These are phyloP conservation scores for Zoanthus sansibaricus DNA, from an alignment of 92 coral and sea anemone genomes.

Conservation along the genomic window DNA sequence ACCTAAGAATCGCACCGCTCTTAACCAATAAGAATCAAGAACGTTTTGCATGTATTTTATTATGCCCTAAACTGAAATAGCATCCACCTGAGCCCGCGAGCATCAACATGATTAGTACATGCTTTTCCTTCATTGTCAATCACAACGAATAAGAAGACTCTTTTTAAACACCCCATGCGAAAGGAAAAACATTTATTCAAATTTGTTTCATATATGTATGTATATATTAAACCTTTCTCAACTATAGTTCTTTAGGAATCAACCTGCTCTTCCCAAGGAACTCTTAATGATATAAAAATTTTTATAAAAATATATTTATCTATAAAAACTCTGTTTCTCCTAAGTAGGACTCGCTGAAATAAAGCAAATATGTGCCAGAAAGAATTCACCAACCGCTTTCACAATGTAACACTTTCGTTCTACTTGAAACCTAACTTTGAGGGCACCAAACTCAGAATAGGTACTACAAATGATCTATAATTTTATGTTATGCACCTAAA, in stretches of 20 bases:
- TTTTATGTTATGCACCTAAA: background rate
- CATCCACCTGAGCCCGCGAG: too few species aligned
- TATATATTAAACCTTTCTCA: slow-evolving; percentile 78
- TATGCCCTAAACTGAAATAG: too few species aligned
- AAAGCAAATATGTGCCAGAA: background rate
- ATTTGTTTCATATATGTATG: slow-evolving; percentile 51
- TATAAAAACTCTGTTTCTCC: slow-evolving; percentile 71
- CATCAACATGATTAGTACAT: too few species aligned
- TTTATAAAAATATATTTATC: slow-evolving; percentile 88
- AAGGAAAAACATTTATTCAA: slow-evolving; percentile 36
- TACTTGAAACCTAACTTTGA: background rate
- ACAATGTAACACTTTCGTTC: background rate
- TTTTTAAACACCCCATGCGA: slow-evolving; percentile 37
- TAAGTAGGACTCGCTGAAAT: slow-evolving; percentile 3
- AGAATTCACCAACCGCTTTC: background rate
- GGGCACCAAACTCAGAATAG: background rate
- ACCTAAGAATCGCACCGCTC: too few species aligned
- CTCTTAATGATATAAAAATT: slow-evolving; percentile 75
- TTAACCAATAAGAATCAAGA: too few species aligned
- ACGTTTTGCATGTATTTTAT: too few species aligned
- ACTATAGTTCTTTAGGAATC: slow-evolving; percentile 62
- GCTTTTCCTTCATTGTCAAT: too few species aligned
- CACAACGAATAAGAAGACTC: too few species aligned
- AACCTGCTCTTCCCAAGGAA: slow-evolving; percentile 46
- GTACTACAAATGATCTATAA: background rate